Conservation (phyloP, 2,113 vertebrate species). For the Etheostoma spectabile region DNA sequence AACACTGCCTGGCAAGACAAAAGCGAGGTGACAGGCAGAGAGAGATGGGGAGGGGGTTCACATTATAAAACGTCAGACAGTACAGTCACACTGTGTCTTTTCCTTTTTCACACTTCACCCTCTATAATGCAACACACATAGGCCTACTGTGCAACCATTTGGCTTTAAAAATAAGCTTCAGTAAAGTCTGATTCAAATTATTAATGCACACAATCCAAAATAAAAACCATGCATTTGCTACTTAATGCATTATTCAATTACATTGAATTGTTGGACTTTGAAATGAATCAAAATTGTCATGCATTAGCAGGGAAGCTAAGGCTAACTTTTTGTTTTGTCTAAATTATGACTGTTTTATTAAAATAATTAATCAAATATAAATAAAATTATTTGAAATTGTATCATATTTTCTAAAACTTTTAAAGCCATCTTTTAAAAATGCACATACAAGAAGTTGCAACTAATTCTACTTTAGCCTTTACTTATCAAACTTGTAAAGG, state of each 20-base stretch:
- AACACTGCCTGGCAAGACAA: conserved; percentile 43
- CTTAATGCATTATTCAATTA: background rate
- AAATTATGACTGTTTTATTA: background rate
- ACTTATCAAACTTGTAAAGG: background rate
- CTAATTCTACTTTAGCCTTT: background rate
- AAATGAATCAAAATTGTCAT: background rate
- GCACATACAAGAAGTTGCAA: background rate
- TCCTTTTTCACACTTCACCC: background rate
- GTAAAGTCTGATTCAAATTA: background rate
- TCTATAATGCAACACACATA: background rate
- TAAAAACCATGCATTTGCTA: background rate
- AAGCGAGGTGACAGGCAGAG: conserved; percentile 10
- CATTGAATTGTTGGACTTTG: background rate
- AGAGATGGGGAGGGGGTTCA: background rate
- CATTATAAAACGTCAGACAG: background rate
- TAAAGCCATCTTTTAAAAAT: background rate
- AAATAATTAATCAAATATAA: no score
- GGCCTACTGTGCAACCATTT: background rate
- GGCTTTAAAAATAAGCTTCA: background rate
- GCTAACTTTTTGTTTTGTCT: background rate
- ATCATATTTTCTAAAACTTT: background rate
- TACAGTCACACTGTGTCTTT: background rate
- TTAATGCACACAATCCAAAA: background rate
- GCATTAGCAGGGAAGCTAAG: background rate
- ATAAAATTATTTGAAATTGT: background rate